Percentiles rank a stretch among this genome's conserved stretches.
Evolutionary conservation across 92 coral and sea anemone species (phyloP).

Genomic region (Virgularia gustaviana): DNA sequence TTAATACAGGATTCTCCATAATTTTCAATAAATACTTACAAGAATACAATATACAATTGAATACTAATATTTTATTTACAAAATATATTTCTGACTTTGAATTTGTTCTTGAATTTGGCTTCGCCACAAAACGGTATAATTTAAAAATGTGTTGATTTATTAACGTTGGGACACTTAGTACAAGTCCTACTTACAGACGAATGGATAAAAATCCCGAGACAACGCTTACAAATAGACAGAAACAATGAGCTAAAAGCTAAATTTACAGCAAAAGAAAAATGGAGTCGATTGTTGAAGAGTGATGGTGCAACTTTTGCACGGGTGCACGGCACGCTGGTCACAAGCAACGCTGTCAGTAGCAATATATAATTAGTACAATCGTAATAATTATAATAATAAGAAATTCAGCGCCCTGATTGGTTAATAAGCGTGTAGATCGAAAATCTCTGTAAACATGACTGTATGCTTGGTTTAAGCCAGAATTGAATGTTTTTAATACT

Average conservation of each 20-base stretch:
- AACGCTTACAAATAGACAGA: not conserved
- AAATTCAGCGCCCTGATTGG: no score
- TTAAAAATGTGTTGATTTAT: not conserved
- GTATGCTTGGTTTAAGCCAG: no score
- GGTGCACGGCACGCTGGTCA: slow-evolving; percentile 14
- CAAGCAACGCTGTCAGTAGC: not conserved
- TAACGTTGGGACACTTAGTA: not conserved
- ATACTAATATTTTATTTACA: not conserved
- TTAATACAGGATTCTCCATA: slow-evolving; percentile 30
- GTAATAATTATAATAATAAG: no score
- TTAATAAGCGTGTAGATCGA: no score
- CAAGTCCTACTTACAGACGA: not conserved
- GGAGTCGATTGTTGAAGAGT: not conserved
- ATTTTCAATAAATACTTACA: not conserved
- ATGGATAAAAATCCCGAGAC: not conserved
- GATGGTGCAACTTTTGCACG: slow-evolving; percentile 33
- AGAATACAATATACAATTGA: not conserved
- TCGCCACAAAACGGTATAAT: not conserved
- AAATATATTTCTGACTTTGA: not conserved
- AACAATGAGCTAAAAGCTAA: slow-evolving; percentile 14
- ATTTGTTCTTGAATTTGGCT: not conserved
- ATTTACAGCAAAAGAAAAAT: not conserved
- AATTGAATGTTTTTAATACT: no score
- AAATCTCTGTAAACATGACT: no score
- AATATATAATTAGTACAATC: no score